phyloP scores from a whole-genome alignment of 2,888 invertebrate genomes.

The Brachyptera putata region DNA sequence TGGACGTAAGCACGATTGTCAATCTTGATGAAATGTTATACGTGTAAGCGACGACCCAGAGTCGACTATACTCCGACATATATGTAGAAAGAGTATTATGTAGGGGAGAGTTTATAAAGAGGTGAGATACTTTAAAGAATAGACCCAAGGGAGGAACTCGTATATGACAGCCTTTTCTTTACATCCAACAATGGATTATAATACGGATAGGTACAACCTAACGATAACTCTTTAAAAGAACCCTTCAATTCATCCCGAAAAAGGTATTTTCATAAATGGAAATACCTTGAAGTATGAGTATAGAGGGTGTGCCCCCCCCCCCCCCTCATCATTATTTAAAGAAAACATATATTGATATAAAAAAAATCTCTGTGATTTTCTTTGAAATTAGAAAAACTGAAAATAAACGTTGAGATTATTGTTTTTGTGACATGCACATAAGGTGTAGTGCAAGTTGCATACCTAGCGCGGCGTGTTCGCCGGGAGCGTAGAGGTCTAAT shows the following conservation, averaged over 20 bases:
- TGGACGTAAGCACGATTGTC: not conserved
- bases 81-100: too few relatives aligned
- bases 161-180: constrained; percentile 4
- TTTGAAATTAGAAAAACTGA: too few relatives aligned
- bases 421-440: not conserved
- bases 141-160: constrained; percentile 7
- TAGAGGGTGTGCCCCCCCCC: constrained; percentile 15
- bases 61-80: too few relatives aligned
- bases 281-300: constrained; percentile 5
- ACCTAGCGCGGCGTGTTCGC: not conserved
- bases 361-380: too few relatives aligned
- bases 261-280: constrained; percentile 12
- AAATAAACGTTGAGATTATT: too few relatives aligned
- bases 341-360: constrained; percentile 5
- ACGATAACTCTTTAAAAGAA: not conserved
- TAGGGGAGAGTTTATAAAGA: too few relatives aligned
- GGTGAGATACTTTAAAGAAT: constrained; percentile 9
- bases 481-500: not conserved
- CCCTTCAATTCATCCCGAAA: too few relatives aligned
- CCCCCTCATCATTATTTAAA: not conserved
- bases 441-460: not conserved
- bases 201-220: constrained; percentile 13
- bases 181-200: constrained; percentile 12
- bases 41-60: too few relatives aligned
- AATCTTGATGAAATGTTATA: too few relatives aligned